These are phyloP conservation scores for Lepus oiostolus DNA, from an alignment of 2,797 vertebrate genomes.

Conservation along the genomic window DNA sequence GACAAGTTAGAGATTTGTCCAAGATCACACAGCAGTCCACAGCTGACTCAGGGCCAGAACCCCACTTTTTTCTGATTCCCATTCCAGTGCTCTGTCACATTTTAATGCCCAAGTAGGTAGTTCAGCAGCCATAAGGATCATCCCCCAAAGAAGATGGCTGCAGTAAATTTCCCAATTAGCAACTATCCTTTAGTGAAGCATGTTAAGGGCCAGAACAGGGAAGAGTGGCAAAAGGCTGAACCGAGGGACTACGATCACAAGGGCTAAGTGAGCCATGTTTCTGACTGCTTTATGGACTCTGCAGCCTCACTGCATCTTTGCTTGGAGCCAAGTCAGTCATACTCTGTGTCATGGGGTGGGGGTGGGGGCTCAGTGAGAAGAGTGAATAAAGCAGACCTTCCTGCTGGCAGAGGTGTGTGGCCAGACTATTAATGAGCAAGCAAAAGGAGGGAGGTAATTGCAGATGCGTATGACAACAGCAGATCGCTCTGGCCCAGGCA, in stretches of 20 bases:
- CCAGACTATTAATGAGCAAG: constrained; percentile 51
- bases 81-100: not conserved
- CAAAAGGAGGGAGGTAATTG: constrained; percentile 10
- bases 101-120: not conserved
- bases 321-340: constrained; percentile 58
- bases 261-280: constrained; percentile 60
- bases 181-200: not conserved
- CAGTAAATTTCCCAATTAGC: constrained; percentile 6
- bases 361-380: not conserved
- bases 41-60: constrained; percentile 36
- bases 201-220: not conserved
- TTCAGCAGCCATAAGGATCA: not conserved
- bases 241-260: constrained; percentile 15
- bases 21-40: not conserved
- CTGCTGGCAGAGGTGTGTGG: constrained; percentile 43
- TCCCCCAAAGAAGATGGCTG: not conserved
- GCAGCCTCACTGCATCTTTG: constrained; percentile 30
- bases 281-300: constrained; percentile 54
- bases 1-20: not conserved
- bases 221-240: not conserved
- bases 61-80: not conserved
- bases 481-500: constrained; percentile 27
- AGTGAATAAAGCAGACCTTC: constrained; percentile 65
- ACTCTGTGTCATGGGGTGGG: constrained; percentile 26
- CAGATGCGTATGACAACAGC: constrained; percentile 34